These are phyloP conservation scores for Sclerurus mexicanus DNA, from an alignment of 2,113 vertebrate genomes.

Conservation along the genomic window DNA sequence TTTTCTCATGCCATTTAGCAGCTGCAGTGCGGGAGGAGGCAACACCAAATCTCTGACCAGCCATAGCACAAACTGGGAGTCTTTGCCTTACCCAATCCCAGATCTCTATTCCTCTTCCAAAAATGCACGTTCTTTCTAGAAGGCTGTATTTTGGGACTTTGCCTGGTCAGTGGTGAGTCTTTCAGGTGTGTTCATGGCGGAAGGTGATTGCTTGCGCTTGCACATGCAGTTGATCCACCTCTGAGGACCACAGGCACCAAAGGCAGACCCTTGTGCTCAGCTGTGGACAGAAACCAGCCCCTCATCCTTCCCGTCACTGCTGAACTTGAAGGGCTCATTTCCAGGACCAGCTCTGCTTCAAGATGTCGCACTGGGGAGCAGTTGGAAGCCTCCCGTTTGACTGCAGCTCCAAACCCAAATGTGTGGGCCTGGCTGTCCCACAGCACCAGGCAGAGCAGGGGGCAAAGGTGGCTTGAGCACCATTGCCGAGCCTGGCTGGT, in stretches of 20 bases:
- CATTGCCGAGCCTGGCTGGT: rapidly evolving
- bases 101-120: background rate
- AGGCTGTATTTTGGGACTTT: background rate
- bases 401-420: background rate
- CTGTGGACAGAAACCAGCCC: background rate
- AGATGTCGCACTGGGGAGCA: background rate
- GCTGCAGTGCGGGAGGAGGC: background rate
- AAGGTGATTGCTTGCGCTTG: background rate
- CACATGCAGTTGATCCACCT: rapidly evolving
- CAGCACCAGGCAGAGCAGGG: background rate
- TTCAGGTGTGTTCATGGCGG: background rate
- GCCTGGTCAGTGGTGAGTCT: background rate
- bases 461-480: background rate
- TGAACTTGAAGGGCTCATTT: background rate
- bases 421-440: rapidly evolving
- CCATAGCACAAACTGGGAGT: background rate
- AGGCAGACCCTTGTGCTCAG: background rate
- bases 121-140: background rate
- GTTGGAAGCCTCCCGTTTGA: background rate
- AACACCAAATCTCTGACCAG: background rate
- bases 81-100: background rate
- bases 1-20: background rate
- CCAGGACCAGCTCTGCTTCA: background rate
- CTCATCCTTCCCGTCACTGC: background rate
- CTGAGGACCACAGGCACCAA: background rate